Percentiles rank a stretch among this genome's conserved stretches.
phyloP scores from a whole-genome alignment of 1,140 invertebrate genomes.

The Leptinotarsa texana region DNA sequence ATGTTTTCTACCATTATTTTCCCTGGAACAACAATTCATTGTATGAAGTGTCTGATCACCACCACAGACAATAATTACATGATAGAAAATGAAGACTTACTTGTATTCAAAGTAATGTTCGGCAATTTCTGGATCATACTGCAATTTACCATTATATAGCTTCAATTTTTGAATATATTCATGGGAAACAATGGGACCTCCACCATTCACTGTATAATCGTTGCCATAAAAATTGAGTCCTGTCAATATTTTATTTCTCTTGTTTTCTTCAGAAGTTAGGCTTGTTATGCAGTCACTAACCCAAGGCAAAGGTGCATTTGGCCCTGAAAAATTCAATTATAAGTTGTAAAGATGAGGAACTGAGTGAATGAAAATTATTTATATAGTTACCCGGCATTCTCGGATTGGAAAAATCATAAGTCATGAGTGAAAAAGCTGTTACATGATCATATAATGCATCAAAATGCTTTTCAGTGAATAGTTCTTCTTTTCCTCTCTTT shows the following conservation, averaged over 20 bases:
- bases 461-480: constrained; percentile 79
- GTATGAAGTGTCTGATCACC: neutral
- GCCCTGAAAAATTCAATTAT: constrained; percentile 54
- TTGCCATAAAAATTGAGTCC: constrained; percentile 95
- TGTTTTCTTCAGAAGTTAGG: constrained; percentile 67
- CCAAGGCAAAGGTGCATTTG: constrained; percentile 88
- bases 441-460: constrained; percentile 75
- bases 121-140: constrained; percentile 75
- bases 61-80: neutral
- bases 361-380: constrained; percentile 14
- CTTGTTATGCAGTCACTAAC: constrained; percentile 76
- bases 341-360: no score
- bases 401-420: constrained; percentile 89
- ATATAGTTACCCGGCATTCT: constrained; percentile 70
- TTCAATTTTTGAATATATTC: constrained; percentile 76
- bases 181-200: constrained; percentile 76
- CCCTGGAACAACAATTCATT: constrained; percentile 46
- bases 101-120: constrained; percentile 88
- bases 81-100: constrained; percentile 60
- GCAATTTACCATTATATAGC: constrained; percentile 69
- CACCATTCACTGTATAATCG: constrained; percentile 77
- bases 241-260: constrained; percentile 78
- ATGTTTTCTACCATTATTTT: constrained; percentile 57
- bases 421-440: constrained; percentile 90
- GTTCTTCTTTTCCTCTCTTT: constrained; percentile 68